phyloP scores from a whole-genome alignment of 1,140 invertebrate species.

The Drosophila ananassae region DNA sequence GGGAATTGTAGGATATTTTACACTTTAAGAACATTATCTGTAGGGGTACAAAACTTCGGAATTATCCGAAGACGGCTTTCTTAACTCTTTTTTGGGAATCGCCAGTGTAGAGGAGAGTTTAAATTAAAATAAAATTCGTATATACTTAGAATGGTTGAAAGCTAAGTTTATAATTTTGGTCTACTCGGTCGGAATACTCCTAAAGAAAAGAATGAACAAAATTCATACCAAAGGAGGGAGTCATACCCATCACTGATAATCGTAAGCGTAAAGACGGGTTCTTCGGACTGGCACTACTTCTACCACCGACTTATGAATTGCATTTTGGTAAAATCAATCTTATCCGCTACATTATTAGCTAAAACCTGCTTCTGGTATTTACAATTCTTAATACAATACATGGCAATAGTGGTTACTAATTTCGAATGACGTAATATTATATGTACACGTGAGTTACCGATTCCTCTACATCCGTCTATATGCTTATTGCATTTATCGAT shows the following conservation, averaged over 20 bases:
- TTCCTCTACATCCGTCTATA: neutral
- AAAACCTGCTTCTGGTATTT: conserved; percentile 31
- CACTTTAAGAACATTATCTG: neutral
- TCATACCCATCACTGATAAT: conserved; percentile 23
- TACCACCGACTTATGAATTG: conserved; percentile 38
- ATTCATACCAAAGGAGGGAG: neutral
- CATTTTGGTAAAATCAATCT: conserved; percentile 38
- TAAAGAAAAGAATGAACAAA: conserved; percentile 1
- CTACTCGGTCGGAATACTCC: neutral
- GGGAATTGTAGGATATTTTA: neutral
- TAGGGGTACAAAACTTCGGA: neutral
- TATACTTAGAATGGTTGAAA: conserved; percentile 2
- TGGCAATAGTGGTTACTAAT: conserved; percentile 40
- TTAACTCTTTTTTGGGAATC: neutral
- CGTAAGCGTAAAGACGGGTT: conserved; percentile 19
- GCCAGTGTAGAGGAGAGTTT: neutral
- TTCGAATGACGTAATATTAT: conserved; percentile 28
- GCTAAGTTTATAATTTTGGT: conserved; percentile 3
- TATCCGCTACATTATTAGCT: conserved; percentile 21
- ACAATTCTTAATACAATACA: conserved; percentile 53
- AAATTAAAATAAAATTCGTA: conserved; percentile 1
- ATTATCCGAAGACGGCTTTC: neutral
- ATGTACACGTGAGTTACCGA: conserved; percentile 16
- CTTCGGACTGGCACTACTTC: conserved; percentile 11
- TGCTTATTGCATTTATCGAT: conserved; percentile 12